Evolutionary conservation across 2,888 invertebrate species (phyloP), one percentile per base, ranked within the genome.

Genomic region (Biston stratarius): DNA sequence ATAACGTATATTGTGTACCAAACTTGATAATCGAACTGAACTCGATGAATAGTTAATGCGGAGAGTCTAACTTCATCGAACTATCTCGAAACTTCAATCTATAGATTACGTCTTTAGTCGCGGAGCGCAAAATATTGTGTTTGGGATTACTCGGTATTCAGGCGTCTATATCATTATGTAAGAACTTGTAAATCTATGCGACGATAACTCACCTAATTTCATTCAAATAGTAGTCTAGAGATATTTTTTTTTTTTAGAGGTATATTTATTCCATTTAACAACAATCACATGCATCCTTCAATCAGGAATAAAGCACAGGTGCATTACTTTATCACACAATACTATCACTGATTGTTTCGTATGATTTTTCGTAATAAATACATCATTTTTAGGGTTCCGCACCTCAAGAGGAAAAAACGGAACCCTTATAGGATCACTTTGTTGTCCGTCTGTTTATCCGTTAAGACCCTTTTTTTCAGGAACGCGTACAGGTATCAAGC

Each of bases 41-140:
- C 49, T 60, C 56, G 6, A 53, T 67, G 63, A 67, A 62, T 67
- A 63, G 59, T 24, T 63, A 56, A 66, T 57, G 56, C 9, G 10
- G 59, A 36, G 40, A 38, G 55, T 49, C 59, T 42, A 63, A 56
- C 62, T 63, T 36, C 14, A 12, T 10, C 42, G 48, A 56, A 55
- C 38, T 60, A 55, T 63, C 67, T 51, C 12, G 45, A 45, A 56
- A 49, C 36, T 63, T 61, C 60, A 3, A 60, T 60, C 49, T 51
- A 33, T 14, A 61, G 56, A 38, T 64, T 45, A 59, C 36, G 33
- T 57, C 34, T 33, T 33, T 38, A 15, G 36, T 58, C 38, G 44
- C 6, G 45, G 8, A 15, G 45, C 45, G 34, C 48, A 15, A 58
- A 34, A 45, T 57, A 34, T 48, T 24, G 38, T 48, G 11, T 12